Base-by-base conservation (phyloP, 2,797 vertebrate species). In the Halcyon smyrnensis region DNA sequence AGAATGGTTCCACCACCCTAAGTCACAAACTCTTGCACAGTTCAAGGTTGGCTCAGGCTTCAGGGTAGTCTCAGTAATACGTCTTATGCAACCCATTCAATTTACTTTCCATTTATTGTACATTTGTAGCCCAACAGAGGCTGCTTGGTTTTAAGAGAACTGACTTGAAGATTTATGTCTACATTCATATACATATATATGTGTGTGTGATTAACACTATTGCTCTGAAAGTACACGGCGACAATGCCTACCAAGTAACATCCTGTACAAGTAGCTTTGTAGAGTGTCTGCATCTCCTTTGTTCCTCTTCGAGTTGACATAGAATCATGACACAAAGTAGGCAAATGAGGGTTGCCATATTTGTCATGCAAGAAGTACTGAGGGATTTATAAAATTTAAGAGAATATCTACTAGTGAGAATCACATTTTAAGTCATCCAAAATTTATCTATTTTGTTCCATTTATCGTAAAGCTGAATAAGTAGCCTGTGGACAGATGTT, bases 401-500 rank as follows among this genome's bases (percentile, higher is more conserved):
- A 73, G 43, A 51, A 23, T 59, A 89, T 60, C 60, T 73, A 19
- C 56, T 74, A n/a, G 51, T 32, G 77, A 89, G 53, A 64, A 87
- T 92, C 45, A 60, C 30, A 90, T 89, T 87, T 89, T 70, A 82
- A 91, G 46, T 63, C 2, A 0, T 89, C 36, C 54, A 73, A 62
- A 90, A 41, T 71, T n/a, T 63, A 56, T 70, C 77, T 83, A 51
- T 60, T 89, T 89, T 89, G 37, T 90, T 93, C 63, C 79, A 39
- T 75, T 84, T 84, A 63, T 82, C 84, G 43, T 82, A 50, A 37
- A 92, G 81, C 73, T 56, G 56, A 87, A 82, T 81, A 59, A 23
- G 81, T 90, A 86, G 50, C 46, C 63, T 73, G 46, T 65, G 73
- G 88, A 87, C 92, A 93, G 95, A 88, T 95, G 93, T 94, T 93